A percentile compares a stretch with the other conserved stretches of the same genome.
These are phyloP conservation scores for Drosophila tani DNA, from an alignment of 1,140 invertebrate genomes.

Conservation along the genomic window DNA sequence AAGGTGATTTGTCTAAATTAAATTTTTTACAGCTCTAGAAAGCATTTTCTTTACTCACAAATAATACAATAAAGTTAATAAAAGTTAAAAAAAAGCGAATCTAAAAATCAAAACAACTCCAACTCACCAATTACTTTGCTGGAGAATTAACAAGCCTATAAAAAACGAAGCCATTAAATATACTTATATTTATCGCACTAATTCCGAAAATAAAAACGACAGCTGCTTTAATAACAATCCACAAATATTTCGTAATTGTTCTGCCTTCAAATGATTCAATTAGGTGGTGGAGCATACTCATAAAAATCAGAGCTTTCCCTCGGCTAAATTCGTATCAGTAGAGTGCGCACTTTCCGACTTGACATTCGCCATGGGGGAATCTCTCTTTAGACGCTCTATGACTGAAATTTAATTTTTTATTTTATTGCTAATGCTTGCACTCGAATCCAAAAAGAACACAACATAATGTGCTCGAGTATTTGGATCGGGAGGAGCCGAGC, in stretches of 20 bases:
- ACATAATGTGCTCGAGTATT: constrained; percentile 43
- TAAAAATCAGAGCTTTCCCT: constrained; percentile 7
- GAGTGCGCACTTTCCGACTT: constrained; percentile 45
- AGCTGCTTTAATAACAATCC: constrained; percentile 6
- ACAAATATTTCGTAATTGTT: constrained; percentile 28
- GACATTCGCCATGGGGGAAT: constrained; percentile 55
- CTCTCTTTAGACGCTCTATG: constrained; percentile 56
- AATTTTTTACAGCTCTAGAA: background rate
- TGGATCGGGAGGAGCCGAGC: constrained; percentile 66
- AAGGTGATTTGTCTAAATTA: constrained; percentile 1
- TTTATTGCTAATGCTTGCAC: constrained; percentile 48
- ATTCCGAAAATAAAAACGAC: constrained; percentile 16
- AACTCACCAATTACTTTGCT: background rate
- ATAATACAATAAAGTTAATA: background rate
- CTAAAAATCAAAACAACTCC: background rate
- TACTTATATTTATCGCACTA: background rate
- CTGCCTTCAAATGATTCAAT: constrained; percentile 28
- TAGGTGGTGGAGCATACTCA: constrained; percentile 13
- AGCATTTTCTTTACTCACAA: background rate
- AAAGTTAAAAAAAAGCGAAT: background rate
- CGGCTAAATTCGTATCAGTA: background rate
- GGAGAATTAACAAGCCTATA: background rate
- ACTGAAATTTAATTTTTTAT: constrained; percentile 28
- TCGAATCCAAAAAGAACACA: constrained; percentile 35
- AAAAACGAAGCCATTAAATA: constrained; percentile 1